Base-by-base conservation (phyloP, 2,888 invertebrate species). In the Stegophylla sp. region DNA sequence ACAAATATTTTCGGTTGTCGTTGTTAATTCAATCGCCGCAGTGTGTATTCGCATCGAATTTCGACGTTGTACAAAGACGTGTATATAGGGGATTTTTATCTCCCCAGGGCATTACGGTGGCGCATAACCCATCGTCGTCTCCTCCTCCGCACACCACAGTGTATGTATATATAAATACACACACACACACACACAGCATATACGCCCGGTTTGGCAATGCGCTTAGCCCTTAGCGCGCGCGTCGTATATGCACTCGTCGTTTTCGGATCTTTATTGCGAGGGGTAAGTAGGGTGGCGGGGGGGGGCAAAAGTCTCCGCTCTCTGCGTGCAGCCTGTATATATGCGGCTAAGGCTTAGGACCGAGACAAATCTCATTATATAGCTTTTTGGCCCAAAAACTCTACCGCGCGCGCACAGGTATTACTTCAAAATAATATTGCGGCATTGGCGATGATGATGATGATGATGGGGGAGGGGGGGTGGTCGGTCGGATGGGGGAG, bases 291-390 rank as follows among this genome's bases (percentile, higher is more conserved):
- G 23, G 48, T 1, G 12, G n/a, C 28, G 45, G 17, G 45, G 12
- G n/a, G n/a, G 45, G 17, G 45, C 34, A 34, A 34, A 34, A 34
- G 34, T 34, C 34, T 34, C n/a, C 20, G n/a, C 45, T 71, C 34
- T 34, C 34, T 34, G 34, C 34, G 3, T 7, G 4, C 5, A 26
- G 59, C 26, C 43, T 67, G 53, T 48, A n/a, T 61, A 28, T 59
- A 15, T 26, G 3, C 59, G 12, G 74, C 61, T 28, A 51, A 9
- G 74, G 63, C 74, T 74, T 74, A 74, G 63, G 76, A 43, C 77
- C 67, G 45, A 67, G 67, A 67, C 77, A 67, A 77, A 77, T 77
- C 67, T 67, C 56, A 59, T 77, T 69, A 59, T 59, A 59, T 77
- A 56, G 76, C 76, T 76, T 66, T 76, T 67, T 67, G n/a, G 76